Base-by-base conservation (phyloP, 2,797 vertebrate species). In the Molossus alvarezi region DNA sequence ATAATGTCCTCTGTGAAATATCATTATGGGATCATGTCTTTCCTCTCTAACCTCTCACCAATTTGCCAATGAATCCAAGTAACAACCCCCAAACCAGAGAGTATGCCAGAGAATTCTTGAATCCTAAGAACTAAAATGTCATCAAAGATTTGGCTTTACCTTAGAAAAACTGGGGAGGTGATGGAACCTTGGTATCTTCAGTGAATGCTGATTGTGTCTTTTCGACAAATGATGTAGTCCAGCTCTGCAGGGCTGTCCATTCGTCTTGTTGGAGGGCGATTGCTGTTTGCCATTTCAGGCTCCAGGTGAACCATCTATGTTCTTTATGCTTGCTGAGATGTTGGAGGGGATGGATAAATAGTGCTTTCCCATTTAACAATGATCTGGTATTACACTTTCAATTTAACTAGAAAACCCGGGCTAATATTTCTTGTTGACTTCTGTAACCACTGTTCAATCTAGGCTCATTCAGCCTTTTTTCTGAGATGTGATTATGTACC, bases 321-420 rank as follows among this genome's bases (percentile, higher is more conserved):
- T 97, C 92, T 97, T 98, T 97, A 97, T 48, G 72, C 41, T 10
- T 1, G 13, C 73, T 87, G 76, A 29, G 93, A 88, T 93, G 90
- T 55, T 94, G 90, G 90, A 88, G 3, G 82, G 84, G 57, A 0
- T 58, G 29, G 92, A 41, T 92, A 95, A 97, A 25, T 60, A 82
- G 64, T 85, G 71, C 27, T 88, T 95, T 90, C 95, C 90, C 72
- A 85, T 92, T 95, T 69, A 51, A 89, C 67, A 95, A 84, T 96
- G 96, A 87, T 93, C 53, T 62, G 41, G 77, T 27, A 84, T 85
- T 15, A 33, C 89, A 97, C 95, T 95, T 83, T 83, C 41, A 94
- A 97, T 98, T 97, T 91, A 73, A 77, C 53, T 77, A 91, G 95
- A 96, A 98, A 97, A 83, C 62, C 51, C 45, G 67, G 53, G 0